phyloP scores from a whole-genome alignment of 92 coral and sea anemone genomes.

The Meandrina meandrites region DNA sequence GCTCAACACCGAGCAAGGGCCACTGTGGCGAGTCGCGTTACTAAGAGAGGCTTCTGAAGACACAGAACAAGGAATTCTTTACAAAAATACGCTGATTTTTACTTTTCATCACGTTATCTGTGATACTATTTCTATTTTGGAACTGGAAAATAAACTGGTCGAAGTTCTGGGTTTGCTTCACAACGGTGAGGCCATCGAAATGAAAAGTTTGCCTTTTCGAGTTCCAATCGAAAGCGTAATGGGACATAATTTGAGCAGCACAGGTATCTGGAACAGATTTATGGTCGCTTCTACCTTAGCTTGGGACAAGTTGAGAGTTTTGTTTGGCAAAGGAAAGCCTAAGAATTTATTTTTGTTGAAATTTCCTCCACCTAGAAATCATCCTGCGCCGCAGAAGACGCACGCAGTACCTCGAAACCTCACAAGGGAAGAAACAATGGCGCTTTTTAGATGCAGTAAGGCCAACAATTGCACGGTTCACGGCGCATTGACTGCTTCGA shows the following conservation, averaged over 20 bases:
- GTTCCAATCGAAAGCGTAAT: constrained; percentile 9
- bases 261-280: neutral
- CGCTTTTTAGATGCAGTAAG: constrained; percentile 26
- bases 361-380: constrained; percentile 24
- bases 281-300: neutral
- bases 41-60: constrained; percentile 19
- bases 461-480: constrained; percentile 42
- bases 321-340: constrained; percentile 6
- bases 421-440: constrained; percentile 8
- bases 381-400: constrained; percentile 29
- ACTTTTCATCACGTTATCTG: neutral
- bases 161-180: constrained; percentile 7
- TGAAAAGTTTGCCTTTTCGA: constrained; percentile 8
- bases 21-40: constrained; percentile 43
- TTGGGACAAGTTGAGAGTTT: neutral
- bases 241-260: too few relatives aligned
- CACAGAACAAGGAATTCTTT: neutral
- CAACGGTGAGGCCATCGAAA: constrained; percentile 17
- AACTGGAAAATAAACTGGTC: neutral
- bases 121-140: constrained; percentile 2
- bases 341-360: constrained; percentile 15
- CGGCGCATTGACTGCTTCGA: constrained; percentile 52
- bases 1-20: constrained; percentile 25
- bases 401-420: constrained; percentile 12
- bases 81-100: constrained; percentile 31